Percentiles rank a stretch among this genome's conserved stretches.
Evolutionary conservation across 2,797 vertebrate species (phyloP).

Genomic region (Phyllotis vaccarum): DNA sequence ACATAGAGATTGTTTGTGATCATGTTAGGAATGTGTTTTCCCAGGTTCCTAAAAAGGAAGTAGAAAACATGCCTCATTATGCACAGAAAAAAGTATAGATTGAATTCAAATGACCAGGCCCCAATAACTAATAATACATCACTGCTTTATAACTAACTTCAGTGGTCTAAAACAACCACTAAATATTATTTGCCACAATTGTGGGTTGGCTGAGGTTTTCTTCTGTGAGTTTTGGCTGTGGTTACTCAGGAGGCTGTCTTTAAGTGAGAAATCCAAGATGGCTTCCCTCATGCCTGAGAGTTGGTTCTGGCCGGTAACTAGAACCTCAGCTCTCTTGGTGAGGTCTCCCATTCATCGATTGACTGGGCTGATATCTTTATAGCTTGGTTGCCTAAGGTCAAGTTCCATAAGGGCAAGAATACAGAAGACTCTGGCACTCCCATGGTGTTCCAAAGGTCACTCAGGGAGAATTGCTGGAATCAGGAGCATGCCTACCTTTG

Average conservation of each 20-base stretch:
- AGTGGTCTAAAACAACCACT: neutral
- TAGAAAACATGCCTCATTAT: neutral
- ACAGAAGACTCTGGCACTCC: neutral
- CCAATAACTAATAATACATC: neutral
- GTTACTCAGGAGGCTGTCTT: neutral
- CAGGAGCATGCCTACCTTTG: neutral
- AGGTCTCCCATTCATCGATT: neutral
- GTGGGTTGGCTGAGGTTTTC: neutral
- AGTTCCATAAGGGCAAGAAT: neutral
- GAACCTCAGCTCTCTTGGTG: neutral
- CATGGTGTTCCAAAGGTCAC: neutral
- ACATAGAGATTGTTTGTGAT: neutral
- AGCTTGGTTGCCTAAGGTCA: neutral
- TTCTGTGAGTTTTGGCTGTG: neutral
- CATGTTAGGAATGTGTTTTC: neutral
- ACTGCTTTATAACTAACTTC: neutral
- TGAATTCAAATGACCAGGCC: neutral
- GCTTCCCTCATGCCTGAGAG: neutral
- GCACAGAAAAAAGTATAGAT: slow-evolving; percentile 13
- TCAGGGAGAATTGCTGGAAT: rapidly evolving
- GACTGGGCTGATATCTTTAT: no score
- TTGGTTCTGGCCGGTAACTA: neutral
- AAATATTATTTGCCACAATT: neutral
- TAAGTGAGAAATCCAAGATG: neutral
- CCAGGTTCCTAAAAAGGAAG: neutral